A percentile compares a stretch with the other conserved stretches of the same genome.
Evolutionary conservation across 2,888 invertebrate species (phyloP).

Genomic region (Drosophila rubida): DNA sequence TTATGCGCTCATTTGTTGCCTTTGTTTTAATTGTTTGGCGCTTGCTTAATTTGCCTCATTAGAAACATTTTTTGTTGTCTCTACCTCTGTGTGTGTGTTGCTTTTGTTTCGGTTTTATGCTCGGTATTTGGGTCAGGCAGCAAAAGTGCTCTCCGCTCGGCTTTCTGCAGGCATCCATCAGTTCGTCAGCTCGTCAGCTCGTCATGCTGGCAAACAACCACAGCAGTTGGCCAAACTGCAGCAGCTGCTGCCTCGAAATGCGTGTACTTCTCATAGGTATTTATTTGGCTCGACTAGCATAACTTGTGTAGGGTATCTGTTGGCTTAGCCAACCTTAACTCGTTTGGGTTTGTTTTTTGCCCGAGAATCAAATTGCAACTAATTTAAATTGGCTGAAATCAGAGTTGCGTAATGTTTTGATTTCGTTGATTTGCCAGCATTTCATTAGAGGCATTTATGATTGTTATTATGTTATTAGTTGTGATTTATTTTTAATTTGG

Average conservation of each 20-base stretch:
- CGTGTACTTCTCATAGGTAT: no score
- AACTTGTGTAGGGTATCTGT: neutral
- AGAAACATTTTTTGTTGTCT: constrained; percentile 71
- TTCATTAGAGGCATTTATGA: constrained; percentile 4
- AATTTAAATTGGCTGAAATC: constrained; percentile 50
- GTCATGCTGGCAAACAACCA: constrained; percentile 43
- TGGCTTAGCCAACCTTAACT: neutral
- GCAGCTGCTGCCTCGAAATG: constrained; percentile 18
- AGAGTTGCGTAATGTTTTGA: constrained; percentile 26
- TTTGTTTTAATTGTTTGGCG: constrained; percentile 77
- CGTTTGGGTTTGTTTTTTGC: constrained; percentile 6
- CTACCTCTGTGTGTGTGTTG: no score
- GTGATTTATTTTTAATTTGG: constrained; percentile 25
- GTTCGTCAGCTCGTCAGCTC: constrained; percentile 16
- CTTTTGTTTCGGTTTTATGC: constrained; percentile 15
- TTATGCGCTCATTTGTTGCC: constrained; percentile 76
- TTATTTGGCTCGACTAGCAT: no score
- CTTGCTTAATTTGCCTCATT: constrained; percentile 78
- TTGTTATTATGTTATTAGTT: constrained; percentile 7
- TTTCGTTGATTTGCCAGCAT: constrained; percentile 20
- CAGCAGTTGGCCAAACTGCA: constrained; percentile 24
- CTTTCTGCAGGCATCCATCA: constrained; percentile 37
- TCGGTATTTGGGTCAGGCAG: constrained; percentile 59
- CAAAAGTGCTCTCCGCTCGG: constrained; percentile 51
- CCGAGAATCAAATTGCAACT: constrained; percentile 31